Percentiles rank a stretch among this genome's conserved stretches.
Evolutionary conservation across 2,113 vertebrate species (phyloP).

Genomic region (Pagrus major): DNA sequence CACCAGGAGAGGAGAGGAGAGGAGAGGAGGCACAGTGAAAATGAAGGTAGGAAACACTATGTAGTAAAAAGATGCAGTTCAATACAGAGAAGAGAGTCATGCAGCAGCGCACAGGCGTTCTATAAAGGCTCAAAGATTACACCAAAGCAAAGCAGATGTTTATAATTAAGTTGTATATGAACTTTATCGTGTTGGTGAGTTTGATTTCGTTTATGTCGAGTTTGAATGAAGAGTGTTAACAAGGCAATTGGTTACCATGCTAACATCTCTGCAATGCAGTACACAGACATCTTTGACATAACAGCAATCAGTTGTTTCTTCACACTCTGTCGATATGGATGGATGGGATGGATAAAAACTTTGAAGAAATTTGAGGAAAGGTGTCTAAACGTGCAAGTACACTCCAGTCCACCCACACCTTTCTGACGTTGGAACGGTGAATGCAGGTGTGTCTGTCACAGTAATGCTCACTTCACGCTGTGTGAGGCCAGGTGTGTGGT

Average conservation of each 20-base stretch:
- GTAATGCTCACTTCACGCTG: background rate
- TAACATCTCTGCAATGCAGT: no score
- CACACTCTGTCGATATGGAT: no score
- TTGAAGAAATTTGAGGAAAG: background rate
- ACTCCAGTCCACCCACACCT: background rate
- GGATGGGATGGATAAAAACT: background rate
- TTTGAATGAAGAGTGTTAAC: no score
- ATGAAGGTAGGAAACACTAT: background rate
- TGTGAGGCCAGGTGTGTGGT: background rate
- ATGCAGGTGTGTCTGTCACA: background rate
- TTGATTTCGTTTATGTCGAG: no score
- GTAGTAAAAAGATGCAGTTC: background rate
- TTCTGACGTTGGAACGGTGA: no score
- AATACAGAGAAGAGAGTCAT: background rate
- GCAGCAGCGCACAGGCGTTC: background rate
- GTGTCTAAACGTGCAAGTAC: background rate
- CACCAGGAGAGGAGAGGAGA: constrained; percentile 25
- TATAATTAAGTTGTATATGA: background rate
- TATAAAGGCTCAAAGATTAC: background rate
- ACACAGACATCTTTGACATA: no score
- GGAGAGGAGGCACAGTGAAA: constrained; percentile 17
- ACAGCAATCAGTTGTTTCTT: no score
- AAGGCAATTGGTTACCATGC: no score
- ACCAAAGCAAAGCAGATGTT: background rate
- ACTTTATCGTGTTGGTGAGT: no score